Conservation (phyloP, 1,140 invertebrate genomes). For the Belonocnema kinseyi region DNA sequence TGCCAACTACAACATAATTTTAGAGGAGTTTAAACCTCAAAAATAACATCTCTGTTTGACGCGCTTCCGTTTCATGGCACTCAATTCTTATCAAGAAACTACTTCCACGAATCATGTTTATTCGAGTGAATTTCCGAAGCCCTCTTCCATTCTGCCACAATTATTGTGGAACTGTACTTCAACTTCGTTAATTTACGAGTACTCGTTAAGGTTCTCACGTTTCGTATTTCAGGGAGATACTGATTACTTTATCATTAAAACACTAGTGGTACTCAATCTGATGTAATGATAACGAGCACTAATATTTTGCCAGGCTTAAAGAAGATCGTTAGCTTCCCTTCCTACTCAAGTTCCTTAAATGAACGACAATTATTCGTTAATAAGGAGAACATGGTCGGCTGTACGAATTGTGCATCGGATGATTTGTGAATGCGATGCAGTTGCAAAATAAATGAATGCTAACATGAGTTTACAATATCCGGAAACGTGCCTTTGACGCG, state of each 20-base stretch:
- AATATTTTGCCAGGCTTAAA: neutral
- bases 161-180: neutral
- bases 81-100: too few relatives aligned
- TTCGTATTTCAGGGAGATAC: neutral
- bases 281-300: neutral
- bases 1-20: too few relatives aligned
- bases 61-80: too few relatives aligned
- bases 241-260: slow-evolving; percentile 27
- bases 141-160: neutral
- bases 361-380: neutral
- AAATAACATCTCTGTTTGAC: too few relatives aligned
- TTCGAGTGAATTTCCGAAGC: too few relatives aligned
- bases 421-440: neutral
- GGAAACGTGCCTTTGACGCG: neutral
- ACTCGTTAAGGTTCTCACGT: slow-evolving; percentile 1
- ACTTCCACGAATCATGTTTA: too few relatives aligned
- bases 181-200: neutral
- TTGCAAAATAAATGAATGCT: neutral
- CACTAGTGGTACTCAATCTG: neutral
- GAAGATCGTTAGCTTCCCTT: slow-evolving; percentile 4
- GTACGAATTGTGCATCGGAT: neutral
- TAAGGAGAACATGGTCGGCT: neutral
- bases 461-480: neutral
- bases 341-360: neutral
- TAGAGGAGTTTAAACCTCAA: too few relatives aligned